Conservation (phyloP, 2,888 invertebrate genomes). For the Ellobium chinense region DNA sequence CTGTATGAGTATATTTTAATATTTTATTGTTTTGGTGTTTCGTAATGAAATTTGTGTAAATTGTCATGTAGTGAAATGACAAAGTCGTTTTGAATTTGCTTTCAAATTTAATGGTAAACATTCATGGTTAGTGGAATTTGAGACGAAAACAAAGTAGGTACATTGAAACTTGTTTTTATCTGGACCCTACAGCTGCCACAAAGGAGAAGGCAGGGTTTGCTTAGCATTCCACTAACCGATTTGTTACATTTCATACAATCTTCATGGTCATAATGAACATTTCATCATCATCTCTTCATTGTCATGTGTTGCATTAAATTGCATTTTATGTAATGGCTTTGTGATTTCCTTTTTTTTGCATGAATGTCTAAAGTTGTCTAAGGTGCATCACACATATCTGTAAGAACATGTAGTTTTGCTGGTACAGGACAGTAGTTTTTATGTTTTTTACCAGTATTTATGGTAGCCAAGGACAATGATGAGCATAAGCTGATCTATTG, state of each 20-base stretch:
- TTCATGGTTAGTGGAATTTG: conserved; percentile 38
- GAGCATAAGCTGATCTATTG: too few species aligned
- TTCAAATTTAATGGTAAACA: conserved; percentile 17
- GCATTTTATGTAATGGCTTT: conserved; percentile 40
- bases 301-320: conserved; percentile 48
- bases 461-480: too few species aligned
- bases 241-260: background rate
- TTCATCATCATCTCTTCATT: conserved; percentile 15
- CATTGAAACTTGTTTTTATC: conserved; percentile 23
- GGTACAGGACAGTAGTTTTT: too few species aligned
- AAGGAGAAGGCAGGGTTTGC: conserved; percentile 9
- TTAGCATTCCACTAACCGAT: conserved; percentile 44
- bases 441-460: too few species aligned
- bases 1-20: conserved; percentile 38
- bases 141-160: conserved; percentile 19
- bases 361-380: background rate
- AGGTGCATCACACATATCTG: background rate
- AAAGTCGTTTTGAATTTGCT: conserved; percentile 29
- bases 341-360: background rate
- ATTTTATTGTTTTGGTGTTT: conserved; percentile 45
- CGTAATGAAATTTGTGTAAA: conserved; percentile 43
- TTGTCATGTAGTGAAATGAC: conserved; percentile 47
- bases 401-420: background rate
- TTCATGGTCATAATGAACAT: background rate
- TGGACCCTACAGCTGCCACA: conserved; percentile 17